Percentiles rank a stretch among this genome's conserved stretches.
These are phyloP conservation scores for Coturnix japonica DNA, from an alignment of 2,113 vertebrate genomes.

Conservation along the genomic window DNA sequence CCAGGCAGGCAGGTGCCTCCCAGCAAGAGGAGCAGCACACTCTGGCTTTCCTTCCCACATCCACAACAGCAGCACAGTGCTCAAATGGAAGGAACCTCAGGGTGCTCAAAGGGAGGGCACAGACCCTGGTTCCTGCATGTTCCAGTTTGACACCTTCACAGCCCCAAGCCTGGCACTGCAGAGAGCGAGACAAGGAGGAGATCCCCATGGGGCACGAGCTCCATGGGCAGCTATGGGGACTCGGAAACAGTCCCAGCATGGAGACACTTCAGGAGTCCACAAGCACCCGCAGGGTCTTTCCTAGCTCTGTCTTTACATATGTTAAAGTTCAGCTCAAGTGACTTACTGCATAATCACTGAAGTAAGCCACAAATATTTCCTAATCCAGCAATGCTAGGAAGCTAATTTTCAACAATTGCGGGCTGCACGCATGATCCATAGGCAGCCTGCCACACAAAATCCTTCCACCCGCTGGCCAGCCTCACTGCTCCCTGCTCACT, in stretches of 20 bases:
- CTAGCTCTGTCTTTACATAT: neutral
- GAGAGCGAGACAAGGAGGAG: fast-evolving
- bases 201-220: neutral
- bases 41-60: too few species aligned
- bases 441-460: neutral
- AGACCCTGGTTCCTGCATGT: neutral
- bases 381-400: neutral
- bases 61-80: too few species aligned
- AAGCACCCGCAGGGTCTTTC: neutral
- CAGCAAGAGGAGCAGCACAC: too few species aligned
- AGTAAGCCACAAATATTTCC: neutral
- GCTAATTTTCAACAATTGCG: neutral
- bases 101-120: neutral
- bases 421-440: fast-evolving
- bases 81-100: too few species aligned
- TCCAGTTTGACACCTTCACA: neutral
- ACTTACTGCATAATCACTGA: neutral
- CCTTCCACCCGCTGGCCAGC: neutral
- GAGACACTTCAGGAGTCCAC: neutral
- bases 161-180: fast-evolving
- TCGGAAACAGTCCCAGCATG: neutral
- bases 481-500: neutral
- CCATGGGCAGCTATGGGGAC: fast-evolving
- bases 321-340: neutral
- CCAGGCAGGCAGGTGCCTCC: neutral